Percentiles rank a stretch among this genome's conserved stretches.
These are phyloP conservation scores for Pollenia amentaria DNA, from an alignment of 2,888 invertebrate genomes.

Conservation along the genomic window DNA sequence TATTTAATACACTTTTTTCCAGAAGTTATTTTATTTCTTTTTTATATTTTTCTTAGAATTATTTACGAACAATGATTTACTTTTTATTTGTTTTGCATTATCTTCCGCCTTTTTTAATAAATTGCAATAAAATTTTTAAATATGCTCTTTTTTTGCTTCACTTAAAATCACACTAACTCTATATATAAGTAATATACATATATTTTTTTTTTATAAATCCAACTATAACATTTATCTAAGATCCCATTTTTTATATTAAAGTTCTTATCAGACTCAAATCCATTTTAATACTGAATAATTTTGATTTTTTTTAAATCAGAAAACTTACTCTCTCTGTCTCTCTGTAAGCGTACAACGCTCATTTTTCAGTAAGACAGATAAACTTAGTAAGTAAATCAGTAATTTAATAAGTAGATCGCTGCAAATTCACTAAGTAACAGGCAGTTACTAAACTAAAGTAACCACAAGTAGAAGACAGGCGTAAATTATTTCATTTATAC, in stretches of 20 bases:
- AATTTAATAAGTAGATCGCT: conserved; percentile 56
- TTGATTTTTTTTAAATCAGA: conserved; percentile 26
- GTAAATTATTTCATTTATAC: conserved; percentile 46
- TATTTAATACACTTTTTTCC: not conserved
- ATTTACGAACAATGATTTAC: not conserved
- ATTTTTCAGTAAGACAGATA: conserved; percentile 18
- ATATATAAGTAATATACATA: not conserved
- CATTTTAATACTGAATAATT: conserved; percentile 66
- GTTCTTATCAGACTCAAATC: conserved; percentile 66
- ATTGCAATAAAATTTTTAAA: conserved; percentile 3
- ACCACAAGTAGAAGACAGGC: conserved; percentile 18
- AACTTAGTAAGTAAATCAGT: conserved; percentile 45
- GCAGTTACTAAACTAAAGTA: conserved; percentile 23
- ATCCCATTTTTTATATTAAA: conserved; percentile 1
- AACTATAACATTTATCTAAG: not conserved
- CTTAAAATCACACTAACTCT: conserved; percentile 13
- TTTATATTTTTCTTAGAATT: too few species aligned
- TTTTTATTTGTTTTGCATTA: not conserved
- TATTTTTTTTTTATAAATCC: not conserved
- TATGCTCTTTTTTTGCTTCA: not conserved
- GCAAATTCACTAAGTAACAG: conserved; percentile 28
- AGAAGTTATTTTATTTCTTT: not conserved
- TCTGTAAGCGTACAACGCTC: too few species aligned
- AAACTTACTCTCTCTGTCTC: conserved; percentile 9
- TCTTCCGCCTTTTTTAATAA: conserved; percentile 25